phyloP scores from a whole-genome alignment of 1,140 invertebrate genomes.

The Asobara japonica region DNA sequence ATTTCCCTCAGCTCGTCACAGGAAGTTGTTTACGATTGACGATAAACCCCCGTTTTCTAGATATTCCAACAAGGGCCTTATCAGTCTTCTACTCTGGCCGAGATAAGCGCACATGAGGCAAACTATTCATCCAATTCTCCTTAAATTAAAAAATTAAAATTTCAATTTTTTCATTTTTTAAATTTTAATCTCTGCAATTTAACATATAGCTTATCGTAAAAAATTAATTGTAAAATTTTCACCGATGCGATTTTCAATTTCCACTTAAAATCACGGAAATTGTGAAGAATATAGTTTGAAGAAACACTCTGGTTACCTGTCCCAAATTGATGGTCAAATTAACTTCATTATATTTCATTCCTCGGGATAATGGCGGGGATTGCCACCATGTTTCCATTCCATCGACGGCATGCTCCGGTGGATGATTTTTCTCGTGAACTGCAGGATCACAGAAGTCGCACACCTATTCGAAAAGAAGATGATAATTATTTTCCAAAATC shows the following conservation, averaged over 20 bases:
- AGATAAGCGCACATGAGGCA: not conserved
- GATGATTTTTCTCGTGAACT: conserved; percentile 81
- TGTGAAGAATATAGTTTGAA: too few species aligned
- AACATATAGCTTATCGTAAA: too few species aligned
- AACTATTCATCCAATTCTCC: not conserved
- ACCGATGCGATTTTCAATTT: too few species aligned
- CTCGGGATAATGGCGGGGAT: conserved; percentile 96
- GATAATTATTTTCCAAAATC: too few species aligned
- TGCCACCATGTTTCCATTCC: conserved; percentile 97
- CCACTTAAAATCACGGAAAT: not conserved
- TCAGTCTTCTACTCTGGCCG: not conserved
- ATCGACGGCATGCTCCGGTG: conserved; percentile 91
- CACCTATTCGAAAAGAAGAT: conserved; percentile 72
- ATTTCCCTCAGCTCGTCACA: conserved; percentile 25
- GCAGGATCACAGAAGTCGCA: conserved; percentile 92
- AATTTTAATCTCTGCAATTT: too few species aligned
- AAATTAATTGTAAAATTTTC: too few species aligned
- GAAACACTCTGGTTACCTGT: conserved; percentile 78
- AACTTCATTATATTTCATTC: conserved; percentile 96
- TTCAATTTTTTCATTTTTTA: too few species aligned
- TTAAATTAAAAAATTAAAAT: too few species aligned
- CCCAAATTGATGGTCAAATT: conserved; percentile 97
- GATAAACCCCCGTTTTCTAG: conserved; percentile 40
- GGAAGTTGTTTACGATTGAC: conserved; percentile 47
- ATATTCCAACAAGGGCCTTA: not conserved